These are phyloP conservation scores for Diorhabda elongata DNA, from an alignment of 1,140 invertebrate genomes.

Conservation along the genomic window DNA sequence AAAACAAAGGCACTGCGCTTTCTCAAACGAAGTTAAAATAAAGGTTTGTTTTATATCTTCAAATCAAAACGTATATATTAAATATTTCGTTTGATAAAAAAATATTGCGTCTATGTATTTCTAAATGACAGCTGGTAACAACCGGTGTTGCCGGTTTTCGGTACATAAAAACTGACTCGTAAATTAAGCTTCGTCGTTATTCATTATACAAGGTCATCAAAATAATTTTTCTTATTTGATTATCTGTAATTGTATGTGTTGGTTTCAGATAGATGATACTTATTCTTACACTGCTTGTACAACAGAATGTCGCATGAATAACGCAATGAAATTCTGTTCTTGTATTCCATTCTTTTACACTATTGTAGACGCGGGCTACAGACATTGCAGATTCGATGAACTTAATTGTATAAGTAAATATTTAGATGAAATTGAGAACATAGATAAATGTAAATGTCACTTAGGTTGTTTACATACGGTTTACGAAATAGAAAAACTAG, in stretches of 20 bases:
- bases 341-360: conserved; percentile 67
- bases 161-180: no score
- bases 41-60: conserved; percentile 8
- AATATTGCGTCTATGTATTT: no score
- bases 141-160: no score
- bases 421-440: conserved; percentile 54
- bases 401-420: conserved; percentile 56
- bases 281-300: conserved; percentile 68
- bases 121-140: no score
- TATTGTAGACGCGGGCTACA: conserved; percentile 45
- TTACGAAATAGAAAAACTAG: conserved; percentile 63
- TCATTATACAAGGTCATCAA: no score
- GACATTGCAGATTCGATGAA: conserved; percentile 55
- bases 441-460: conserved; percentile 60
- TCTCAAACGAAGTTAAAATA: conserved; percentile 57
- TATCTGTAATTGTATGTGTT: background rate
- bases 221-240: no score
- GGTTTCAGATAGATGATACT: conserved; percentile 50
- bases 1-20: conserved; percentile 63
- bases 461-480: conserved; percentile 67
- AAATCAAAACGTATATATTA: no score
- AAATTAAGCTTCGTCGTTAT: no score
- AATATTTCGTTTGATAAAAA: no score
- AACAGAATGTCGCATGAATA: conserved; percentile 63
- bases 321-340: conserved; percentile 55